Base-by-base conservation (phyloP, 2,888 invertebrate species). In the Ophion ellenae region DNA sequence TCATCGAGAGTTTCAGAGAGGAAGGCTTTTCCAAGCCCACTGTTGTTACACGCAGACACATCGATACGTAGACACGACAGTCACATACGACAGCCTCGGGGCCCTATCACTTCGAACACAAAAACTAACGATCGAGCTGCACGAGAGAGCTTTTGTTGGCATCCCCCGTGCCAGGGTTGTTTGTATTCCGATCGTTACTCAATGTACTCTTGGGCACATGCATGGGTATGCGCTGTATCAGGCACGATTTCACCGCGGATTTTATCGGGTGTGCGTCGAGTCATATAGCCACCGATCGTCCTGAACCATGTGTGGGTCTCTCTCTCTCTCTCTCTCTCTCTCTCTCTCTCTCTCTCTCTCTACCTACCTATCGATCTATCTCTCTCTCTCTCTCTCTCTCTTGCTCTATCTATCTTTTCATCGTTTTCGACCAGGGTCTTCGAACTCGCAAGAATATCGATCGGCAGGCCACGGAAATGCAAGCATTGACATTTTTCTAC, bases 241-340 rank as follows among this genome's bases (percentile, higher is more conserved):
- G 67, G 45, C 47, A 36, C 53, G 79, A 71, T 71, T 75, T 81
- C 81, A 24, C 77, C 66, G 67, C n/a, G 73, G 59, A 36, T 40
- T 84, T 67, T 67, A 77, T 81, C 81, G 84, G 69, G 67, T 57
- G 77, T 84, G 81, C 53, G 67, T 74, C 71, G 76, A 77, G 80
- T 67, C 20, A 81, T 47, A 47, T 47, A 47, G 14, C 70, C 70
- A 69, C 2, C 77, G 81, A 77, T 81, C 73, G n/a, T 81, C 73
- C 61, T n/a, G 67, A 36, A 63, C 77, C 45, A 45, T 14, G 53
- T 76, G 40, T 47, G 47, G 14, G 14, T 47, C 11, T 11, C 11
- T 4, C 47, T 14, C 47, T 4, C 47, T 14, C 11, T 4, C 47
- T 14, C 4, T 4, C 47, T 14, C 14, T 14, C 47, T 47, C 47